Evolutionary conservation across 2,888 invertebrate species (phyloP), one percentile per base, ranked within the genome.

Genomic region (Eupithecia insigniata): DNA sequence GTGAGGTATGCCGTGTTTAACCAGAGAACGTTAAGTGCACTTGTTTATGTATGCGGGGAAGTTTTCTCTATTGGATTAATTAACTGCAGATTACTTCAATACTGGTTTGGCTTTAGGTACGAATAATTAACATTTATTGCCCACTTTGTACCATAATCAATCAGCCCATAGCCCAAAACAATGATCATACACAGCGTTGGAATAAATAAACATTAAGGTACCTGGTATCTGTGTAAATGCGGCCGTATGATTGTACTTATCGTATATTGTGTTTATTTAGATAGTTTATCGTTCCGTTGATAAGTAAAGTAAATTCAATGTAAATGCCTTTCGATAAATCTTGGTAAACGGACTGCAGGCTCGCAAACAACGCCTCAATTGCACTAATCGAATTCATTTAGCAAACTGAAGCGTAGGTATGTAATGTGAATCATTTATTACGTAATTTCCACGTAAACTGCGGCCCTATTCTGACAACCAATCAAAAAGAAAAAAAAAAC

Each of bases 291-390:
- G 32, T 10, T 66, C 26, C 34, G 36, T 68, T 36, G 67, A 67
- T 69, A 70, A 62, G 67, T 36, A 16, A 64, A 65, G 43, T 14
- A 67, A 73, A 73, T 65, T 73, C 46, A 67, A 70, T 67, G 70
- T 67, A 46, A 70, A 66, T 22, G 46, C 67, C 64, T 67, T 65
- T 55, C 55, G 55, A 58, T 32, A 67, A 51, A 66, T 62, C n/a
- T 5, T n/a, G 34, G 22, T 51, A 51, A 61, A 34, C 14, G 34
- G 43, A 2, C 28, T 60, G 26, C n/a, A n/a, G n/a, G n/a, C 26
- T 26, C 55, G 26, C 55, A 26, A 55, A 55, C 22, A 26, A 14
- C 39, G 65, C 65, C 65, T 65, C 28, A 36, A 28, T 62, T 26
- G 70, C n/a, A 62, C 71, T 67, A 55, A 69, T 69, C 34, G 18